Evolutionary conservation across 2,888 invertebrate genomes (phyloP).

Genomic region (Thera britannica): DNA sequence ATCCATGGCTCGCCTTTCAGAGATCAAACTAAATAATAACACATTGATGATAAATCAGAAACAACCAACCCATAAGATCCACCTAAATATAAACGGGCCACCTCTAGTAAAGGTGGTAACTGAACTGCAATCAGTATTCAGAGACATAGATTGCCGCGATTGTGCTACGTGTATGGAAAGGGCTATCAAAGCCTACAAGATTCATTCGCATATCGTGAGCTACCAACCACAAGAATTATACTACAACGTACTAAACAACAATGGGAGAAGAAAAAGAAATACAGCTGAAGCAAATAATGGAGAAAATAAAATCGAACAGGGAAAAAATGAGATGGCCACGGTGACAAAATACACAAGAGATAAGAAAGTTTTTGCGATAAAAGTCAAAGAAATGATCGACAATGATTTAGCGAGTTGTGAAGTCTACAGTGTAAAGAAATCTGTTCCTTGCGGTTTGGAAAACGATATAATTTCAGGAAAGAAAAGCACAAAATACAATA

Average conservation of each 20-base stretch:
- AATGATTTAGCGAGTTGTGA: conserved; percentile 49
- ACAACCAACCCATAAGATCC: conserved; percentile 39
- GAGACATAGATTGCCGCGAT: conserved; percentile 51
- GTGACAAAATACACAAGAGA: conserved; percentile 63
- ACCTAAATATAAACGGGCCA: conserved; percentile 49
- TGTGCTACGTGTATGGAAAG: conserved; percentile 63
- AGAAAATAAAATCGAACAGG: conserved; percentile 42
- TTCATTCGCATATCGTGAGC: conserved; percentile 33
- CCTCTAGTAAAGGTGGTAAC: conserved; percentile 42
- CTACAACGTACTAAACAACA: conserved; percentile 44
- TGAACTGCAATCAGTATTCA: conserved; percentile 53
- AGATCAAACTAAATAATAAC: conserved; percentile 26
- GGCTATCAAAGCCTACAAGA: conserved; percentile 54
- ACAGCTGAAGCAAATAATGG: conserved; percentile 11
- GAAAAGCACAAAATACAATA: conserved; percentile 48
- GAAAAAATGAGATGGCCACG: conserved; percentile 46
- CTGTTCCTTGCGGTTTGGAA: conserved; percentile 58
- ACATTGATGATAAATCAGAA: conserved; percentile 36
- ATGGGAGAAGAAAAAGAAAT: conserved; percentile 22
- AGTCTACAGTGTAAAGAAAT: conserved; percentile 64
- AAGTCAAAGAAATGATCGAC: conserved; percentile 58
- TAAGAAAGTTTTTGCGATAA: conserved; percentile 62
- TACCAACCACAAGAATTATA: conserved; percentile 45
- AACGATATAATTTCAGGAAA: conserved; percentile 53
- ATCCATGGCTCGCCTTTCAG: conserved; percentile 3